Evolutionary conservation across 1,140 invertebrate species (phyloP).

Genomic region (Drosophila orena): DNA sequence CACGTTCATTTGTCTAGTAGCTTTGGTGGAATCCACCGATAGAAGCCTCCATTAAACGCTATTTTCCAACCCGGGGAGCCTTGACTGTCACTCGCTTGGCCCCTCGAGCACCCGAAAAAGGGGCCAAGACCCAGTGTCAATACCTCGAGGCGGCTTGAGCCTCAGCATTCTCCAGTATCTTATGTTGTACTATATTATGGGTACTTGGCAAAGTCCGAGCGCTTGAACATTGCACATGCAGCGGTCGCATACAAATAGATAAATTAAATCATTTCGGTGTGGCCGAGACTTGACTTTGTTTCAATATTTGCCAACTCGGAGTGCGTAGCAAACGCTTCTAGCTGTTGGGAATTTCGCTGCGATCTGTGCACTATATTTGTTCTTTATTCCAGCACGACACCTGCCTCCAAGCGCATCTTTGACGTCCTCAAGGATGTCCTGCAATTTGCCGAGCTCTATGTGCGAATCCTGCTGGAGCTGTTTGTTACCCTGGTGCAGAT

Average conservation of each 20-base stretch:
- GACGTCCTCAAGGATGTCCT: slow-evolving; percentile 68
- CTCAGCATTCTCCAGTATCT: slow-evolving; percentile 46
- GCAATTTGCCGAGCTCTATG: slow-evolving; percentile 64
- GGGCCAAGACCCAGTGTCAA: slow-evolving; percentile 67
- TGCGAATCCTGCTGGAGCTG: slow-evolving; percentile 61
- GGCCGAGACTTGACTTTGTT: slow-evolving; percentile 25
- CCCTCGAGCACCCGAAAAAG: slow-evolving; percentile 39
- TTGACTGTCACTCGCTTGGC: slow-evolving; percentile 10
- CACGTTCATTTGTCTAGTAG: background rate
- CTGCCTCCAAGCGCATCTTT: slow-evolving; percentile 72
- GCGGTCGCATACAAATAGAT: slow-evolving; percentile 60
- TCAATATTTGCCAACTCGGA: slow-evolving; percentile 41
- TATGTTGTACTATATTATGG: slow-evolving; percentile 44
- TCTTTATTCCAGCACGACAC: slow-evolving; percentile 60
- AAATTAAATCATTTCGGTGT: slow-evolving; percentile 52
- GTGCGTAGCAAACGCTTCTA: slow-evolving; percentile 20
- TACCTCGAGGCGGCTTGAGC: slow-evolving; percentile 34
- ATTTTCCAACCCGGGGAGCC: background rate
- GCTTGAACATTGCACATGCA: slow-evolving; percentile 56
- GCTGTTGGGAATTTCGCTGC: slow-evolving; percentile 1
- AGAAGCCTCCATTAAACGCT: background rate
- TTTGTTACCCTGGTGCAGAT: slow-evolving; percentile 32
- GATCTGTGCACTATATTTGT: slow-evolving; percentile 6
- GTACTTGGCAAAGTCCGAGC: slow-evolving; percentile 57
- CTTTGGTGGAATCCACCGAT: background rate